Conservation (phyloP, 2,888 invertebrate species). For the Drosophila conformis region DNA sequence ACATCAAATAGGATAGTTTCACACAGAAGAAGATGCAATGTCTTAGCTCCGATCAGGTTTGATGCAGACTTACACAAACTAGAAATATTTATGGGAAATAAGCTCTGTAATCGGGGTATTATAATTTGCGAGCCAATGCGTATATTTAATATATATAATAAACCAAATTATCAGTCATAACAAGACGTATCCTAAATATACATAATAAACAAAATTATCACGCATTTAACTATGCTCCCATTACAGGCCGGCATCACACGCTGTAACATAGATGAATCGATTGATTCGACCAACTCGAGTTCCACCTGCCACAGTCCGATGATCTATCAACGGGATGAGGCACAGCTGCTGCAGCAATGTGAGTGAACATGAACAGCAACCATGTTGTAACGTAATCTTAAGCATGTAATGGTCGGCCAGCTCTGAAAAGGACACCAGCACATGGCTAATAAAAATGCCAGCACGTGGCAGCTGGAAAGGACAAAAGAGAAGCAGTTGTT, state of each 20-base stretch:
- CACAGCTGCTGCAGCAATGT: conserved; percentile 82
- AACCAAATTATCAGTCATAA: background rate
- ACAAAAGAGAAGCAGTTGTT: background rate
- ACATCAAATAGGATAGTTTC: background rate
- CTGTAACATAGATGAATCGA: conserved; percentile 85
- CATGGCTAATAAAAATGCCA: conserved; percentile 68
- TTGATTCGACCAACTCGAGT: conserved; percentile 84
- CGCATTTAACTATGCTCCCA: background rate
- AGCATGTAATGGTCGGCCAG: conserved; percentile 37
- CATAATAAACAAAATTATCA: background rate
- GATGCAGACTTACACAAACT: background rate
- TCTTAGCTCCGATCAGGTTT: background rate
- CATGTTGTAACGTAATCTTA: conserved; percentile 46
- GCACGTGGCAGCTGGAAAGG: conserved; percentile 20
- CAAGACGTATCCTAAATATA: background rate
- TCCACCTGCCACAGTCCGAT: conserved; percentile 85
- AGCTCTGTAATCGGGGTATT: background rate
- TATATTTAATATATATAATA: background rate
- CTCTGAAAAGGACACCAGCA: conserved; percentile 18
- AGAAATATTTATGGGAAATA: background rate
- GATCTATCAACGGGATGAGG: conserved; percentile 84
- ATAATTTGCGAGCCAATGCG: background rate
- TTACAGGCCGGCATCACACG: conserved; percentile 84
- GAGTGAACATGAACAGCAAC: conserved; percentile 64
- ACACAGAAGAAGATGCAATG: background rate